Evolutionary conservation across 2,888 invertebrate species (phyloP).

Genomic region (Agapetus fuscipes): DNA sequence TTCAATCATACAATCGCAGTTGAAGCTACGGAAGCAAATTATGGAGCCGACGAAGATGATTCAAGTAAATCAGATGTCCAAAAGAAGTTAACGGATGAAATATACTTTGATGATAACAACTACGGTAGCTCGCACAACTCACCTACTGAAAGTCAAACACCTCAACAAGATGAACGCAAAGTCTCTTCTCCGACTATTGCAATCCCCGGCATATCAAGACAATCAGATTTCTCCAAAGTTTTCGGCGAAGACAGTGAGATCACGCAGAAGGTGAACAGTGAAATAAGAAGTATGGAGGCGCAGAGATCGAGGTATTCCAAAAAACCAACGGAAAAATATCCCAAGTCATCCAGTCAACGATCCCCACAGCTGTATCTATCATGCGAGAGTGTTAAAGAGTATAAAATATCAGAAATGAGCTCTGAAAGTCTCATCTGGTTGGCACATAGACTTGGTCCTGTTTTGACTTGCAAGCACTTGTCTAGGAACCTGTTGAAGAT

Average conservation of each 20-base stretch:
- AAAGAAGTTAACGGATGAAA: conserved; percentile 7
- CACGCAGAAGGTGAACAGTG: conserved; percentile 1
- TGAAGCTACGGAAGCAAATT: conserved; percentile 41
- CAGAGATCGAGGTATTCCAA: too few relatives aligned
- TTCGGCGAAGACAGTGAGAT: conserved; percentile 30
- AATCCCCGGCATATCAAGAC: conserved; percentile 45
- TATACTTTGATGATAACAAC: conserved; percentile 10
- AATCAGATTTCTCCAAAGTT: conserved; percentile 44
- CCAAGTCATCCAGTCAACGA: background rate
- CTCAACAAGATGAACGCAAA: conserved; percentile 22
- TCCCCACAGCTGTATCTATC: conserved; percentile 7
- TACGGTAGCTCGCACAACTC: conserved; percentile 9
- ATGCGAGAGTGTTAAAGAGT: conserved; percentile 19
- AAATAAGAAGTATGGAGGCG: background rate
- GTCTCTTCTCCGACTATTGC: conserved; percentile 60
- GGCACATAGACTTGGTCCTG: conserved; percentile 87
- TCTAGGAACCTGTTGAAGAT: conserved; percentile 88
- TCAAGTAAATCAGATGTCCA: conserved; percentile 22
- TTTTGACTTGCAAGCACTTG: conserved; percentile 82
- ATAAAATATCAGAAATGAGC: conserved; percentile 77
- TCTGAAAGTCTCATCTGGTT: conserved; percentile 86
- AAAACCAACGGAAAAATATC: conserved; percentile 6
- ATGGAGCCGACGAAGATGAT: conserved; percentile 22
- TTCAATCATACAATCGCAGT: conserved; percentile 40
- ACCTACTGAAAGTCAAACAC: conserved; percentile 2